Evolutionary conservation across 2,113 vertebrate genomes (phyloP).

Genomic region (Crotalus helleri): DNA sequence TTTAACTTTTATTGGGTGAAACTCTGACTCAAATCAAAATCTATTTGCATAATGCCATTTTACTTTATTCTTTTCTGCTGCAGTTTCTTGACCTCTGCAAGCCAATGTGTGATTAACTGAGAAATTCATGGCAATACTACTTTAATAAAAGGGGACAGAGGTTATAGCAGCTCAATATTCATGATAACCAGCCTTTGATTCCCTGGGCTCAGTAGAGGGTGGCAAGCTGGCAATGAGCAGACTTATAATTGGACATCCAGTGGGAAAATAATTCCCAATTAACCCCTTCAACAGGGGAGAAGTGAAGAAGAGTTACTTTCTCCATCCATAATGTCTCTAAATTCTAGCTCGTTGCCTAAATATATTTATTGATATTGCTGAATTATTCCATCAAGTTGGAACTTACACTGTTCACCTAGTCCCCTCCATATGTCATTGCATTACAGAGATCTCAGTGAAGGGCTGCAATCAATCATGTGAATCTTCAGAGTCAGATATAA

Average conservation of each 20-base stretch:
- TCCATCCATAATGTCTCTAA: constrained; percentile 6
- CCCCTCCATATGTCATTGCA: background rate
- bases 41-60: constrained; percentile 69
- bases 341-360: background rate
- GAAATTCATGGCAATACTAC: constrained; percentile 75
- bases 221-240: constrained; percentile 79
- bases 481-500: background rate
- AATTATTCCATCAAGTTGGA: background rate
- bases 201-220: constrained; percentile 76
- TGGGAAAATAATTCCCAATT: constrained; percentile 85
- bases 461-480: background rate
- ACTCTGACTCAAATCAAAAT: constrained; percentile 42
- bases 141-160: constrained; percentile 91
- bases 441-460: background rate
- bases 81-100: constrained; percentile 66
- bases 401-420: background rate
- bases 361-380: background rate
- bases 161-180: constrained; percentile 94
- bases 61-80: constrained; percentile 59
- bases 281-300: constrained; percentile 71
- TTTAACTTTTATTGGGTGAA: constrained; percentile 26
- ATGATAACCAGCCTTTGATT: constrained; percentile 90
- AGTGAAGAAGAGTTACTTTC: constrained; percentile 32
- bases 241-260: constrained; percentile 85
- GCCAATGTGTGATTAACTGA: constrained; percentile 81